phyloP scores from a whole-genome alignment of 2,888 invertebrate species.

The Acanthoscelides obtectus region DNA sequence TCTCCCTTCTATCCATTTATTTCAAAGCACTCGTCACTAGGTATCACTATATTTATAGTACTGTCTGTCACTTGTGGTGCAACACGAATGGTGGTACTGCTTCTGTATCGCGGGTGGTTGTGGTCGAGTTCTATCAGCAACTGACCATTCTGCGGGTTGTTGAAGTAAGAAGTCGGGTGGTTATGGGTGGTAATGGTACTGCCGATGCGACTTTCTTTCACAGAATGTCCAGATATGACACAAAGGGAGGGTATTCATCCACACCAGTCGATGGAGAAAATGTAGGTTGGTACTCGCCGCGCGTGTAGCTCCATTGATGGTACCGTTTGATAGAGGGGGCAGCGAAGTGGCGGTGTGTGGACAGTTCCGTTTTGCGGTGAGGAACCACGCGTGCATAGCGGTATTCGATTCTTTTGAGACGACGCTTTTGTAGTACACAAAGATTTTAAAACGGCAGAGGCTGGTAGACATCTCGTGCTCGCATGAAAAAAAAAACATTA shows the following conservation, averaged over 20 bases:
- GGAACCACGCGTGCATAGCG: not conserved
- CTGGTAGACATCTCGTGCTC: too few species aligned
- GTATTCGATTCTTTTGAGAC: not conserved
- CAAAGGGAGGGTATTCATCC: not conserved
- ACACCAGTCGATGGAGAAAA: not conserved
- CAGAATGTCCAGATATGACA: not conserved
- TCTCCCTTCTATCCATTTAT: conserved; percentile 31
- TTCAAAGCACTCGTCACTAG: conserved; percentile 4
- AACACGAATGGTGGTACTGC: not conserved
- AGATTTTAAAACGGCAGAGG: too few species aligned
- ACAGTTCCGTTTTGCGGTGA: not conserved
- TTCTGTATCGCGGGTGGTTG: not conserved
- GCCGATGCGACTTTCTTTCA: not conserved
- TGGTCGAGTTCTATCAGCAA: not conserved
- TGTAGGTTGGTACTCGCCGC: not conserved
- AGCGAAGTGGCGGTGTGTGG: not conserved
- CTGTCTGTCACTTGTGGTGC: not conserved
- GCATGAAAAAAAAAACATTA: too few species aligned
- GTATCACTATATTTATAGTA: not conserved
- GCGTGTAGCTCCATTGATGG: not conserved
- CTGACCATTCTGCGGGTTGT: not conserved
- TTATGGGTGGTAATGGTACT: not conserved
- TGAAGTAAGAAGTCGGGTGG: not conserved
- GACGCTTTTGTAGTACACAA: too few species aligned
- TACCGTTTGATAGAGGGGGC: not conserved